phyloP scores from a whole-genome alignment of 92 coral and sea anemone genomes.

The Ricordea florida region DNA sequence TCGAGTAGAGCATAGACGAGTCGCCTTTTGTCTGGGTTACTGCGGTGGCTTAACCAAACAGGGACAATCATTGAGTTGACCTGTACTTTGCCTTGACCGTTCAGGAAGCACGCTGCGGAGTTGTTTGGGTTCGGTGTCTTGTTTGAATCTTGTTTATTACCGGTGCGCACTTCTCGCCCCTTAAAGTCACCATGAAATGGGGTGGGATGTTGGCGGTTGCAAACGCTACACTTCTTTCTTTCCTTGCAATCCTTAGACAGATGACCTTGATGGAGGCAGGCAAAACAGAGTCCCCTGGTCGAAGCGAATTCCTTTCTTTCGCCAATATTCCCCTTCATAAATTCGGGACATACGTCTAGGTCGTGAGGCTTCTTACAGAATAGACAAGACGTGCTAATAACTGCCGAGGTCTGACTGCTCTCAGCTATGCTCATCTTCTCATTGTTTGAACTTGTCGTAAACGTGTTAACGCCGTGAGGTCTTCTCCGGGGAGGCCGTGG shows the following conservation, averaged over 20 bases:
- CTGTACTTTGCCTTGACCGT: neutral
- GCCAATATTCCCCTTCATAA: constrained; percentile 19
- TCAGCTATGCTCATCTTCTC: neutral
- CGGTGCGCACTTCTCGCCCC: neutral
- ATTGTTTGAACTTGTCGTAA: constrained; percentile 18
- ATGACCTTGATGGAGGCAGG: constrained; percentile 63
- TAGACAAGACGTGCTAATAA: constrained; percentile 1
- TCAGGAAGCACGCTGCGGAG: constrained; percentile 7
- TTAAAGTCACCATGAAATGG: constrained; percentile 60
- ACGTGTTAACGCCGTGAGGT: neutral
- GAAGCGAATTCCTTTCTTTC: constrained; percentile 64
- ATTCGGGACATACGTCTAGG: constrained; percentile 57
- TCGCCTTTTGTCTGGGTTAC: constrained; percentile 7
- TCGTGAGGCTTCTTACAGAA: constrained; percentile 33
- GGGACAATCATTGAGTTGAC: constrained; percentile 58
- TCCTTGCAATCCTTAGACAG: constrained; percentile 39
- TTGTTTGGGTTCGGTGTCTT: neutral
- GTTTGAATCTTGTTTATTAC: neutral
- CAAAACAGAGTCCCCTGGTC: constrained; percentile 52
- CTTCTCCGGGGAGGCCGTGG: neutral
- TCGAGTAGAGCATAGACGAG: constrained; percentile 64
- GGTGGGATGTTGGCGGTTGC: constrained; percentile 53
- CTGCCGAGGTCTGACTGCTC: neutral
- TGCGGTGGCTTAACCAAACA: constrained; percentile 25
- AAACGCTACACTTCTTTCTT: constrained; percentile 35